Conservation (phyloP, 2,113 vertebrate species). For the Fulmarus glacialis region DNA sequence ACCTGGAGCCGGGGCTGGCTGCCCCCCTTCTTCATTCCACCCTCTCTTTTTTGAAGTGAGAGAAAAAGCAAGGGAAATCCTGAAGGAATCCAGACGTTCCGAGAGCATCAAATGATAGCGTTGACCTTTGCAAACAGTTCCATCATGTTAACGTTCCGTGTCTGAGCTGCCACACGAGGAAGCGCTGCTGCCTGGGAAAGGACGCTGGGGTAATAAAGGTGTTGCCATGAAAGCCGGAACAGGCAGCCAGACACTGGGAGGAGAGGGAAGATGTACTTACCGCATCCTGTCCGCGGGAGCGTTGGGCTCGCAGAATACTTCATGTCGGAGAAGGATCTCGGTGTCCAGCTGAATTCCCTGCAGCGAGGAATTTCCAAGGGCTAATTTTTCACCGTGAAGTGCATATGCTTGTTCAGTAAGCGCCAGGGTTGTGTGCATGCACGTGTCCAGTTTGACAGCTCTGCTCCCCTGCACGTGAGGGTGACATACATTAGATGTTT, state of each 20-base stretch:
- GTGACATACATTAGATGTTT: rapidly evolving
- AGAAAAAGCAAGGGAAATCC: neutral
- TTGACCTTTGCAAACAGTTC: neutral
- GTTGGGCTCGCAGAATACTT: rapidly evolving
- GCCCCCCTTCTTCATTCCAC: neutral
- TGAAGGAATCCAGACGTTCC: neutral
- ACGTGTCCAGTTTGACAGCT: neutral
- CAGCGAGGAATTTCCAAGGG: neutral
- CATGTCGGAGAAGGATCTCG: neutral
- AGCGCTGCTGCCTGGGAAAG: neutral
- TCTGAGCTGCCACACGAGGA: neutral
- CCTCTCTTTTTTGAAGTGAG: neutral
- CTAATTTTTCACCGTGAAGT: rapidly evolving
- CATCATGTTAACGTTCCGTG: neutral
- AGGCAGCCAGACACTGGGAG: neutral
- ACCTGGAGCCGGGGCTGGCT: neutral
- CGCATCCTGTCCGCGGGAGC: rapidly evolving
- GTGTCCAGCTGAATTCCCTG: neutral
- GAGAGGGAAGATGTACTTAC: neutral
- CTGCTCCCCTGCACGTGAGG: rapidly evolving
- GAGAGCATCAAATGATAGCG: neutral
- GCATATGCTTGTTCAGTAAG: rapidly evolving
- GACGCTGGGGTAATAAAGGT: neutral
- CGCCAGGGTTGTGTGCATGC: rapidly evolving
- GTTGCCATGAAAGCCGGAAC: neutral